Evolutionary conservation across 2,888 invertebrate species (phyloP), one percentile per base, ranked within the genome.

Genomic region (Hydraecia micacea): DNA sequence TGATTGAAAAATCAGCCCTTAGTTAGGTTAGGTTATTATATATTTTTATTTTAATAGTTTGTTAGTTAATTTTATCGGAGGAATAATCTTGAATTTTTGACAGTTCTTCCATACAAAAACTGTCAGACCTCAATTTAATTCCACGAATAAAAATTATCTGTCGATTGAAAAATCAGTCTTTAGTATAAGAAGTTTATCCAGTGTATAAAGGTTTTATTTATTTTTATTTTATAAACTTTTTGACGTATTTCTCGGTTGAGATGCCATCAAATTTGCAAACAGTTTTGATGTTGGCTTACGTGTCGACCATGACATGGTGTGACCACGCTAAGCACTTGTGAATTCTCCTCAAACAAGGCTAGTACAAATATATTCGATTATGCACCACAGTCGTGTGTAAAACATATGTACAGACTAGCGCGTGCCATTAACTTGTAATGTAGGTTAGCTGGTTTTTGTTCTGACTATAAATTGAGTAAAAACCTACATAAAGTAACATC

Each of bases 291-390:
- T 55, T 65, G 36, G 46, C 13, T 39, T 39, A n/a, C 39, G 18
- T 67, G 65, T 73, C 60, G 75, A 62, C 84, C 87, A 1, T 85
- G 87, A 80, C 87, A 80, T 62, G 65, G 32, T 72, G 65, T 15
- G 52, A 60, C 58, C 49, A 75, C 39, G 58, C 28, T 52, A 58
- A 71, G 71, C 62, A 69, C 80, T 86, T 80, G 75, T 76, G 68
- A 79, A 78, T 86, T 77, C 84, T 78, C 18, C 42, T 28, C 67
- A 39, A 70, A 73, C 80, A 76, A 85, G 85, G 77, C 73, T 86
- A 62, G 18, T 46, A 52, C 77, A 76, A 72, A 80, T 77, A 69
- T 84, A 76, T 84, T 77, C 75, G 62, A 69, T 74, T 52, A n/a
- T 68, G 58, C 65, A 62, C 39, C 58, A 15, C 62, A 49, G 66